A percentile compares a stretch with the other conserved stretches of the same genome.
These are phyloP conservation scores for Procavia capensis DNA, from an alignment of 2,113 vertebrate genomes.

Conservation along the genomic window DNA sequence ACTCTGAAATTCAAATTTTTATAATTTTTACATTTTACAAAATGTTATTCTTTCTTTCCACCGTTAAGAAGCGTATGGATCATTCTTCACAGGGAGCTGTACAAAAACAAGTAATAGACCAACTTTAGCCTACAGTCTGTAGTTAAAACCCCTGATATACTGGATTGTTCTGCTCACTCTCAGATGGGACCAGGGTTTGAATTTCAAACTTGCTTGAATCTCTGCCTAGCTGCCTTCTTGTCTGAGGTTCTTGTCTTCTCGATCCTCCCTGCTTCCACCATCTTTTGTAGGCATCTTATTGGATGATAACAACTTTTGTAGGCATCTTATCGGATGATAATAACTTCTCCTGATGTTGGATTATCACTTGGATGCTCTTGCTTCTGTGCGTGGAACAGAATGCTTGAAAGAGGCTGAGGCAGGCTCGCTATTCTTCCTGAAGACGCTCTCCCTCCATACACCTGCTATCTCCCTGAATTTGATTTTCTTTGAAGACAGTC, in stretches of 20 bases:
- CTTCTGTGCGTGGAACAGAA: neutral
- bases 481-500: neutral
- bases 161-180: neutral
- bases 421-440: neutral
- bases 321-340: neutral
- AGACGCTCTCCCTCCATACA: neutral
- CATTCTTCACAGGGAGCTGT: neutral
- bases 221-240: neutral
- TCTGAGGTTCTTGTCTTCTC: neutral
- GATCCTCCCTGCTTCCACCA: neutral
- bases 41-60: neutral
- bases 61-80: neutral
- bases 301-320: neutral
- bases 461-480: neutral
- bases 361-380: neutral
- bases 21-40: neutral
- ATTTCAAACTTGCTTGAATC: neutral
- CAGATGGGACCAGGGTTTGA: neutral
- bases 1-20: neutral
- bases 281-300: neutral
- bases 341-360: neutral
- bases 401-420: too few species aligned
- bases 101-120: neutral
- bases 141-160: neutral
- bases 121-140: neutral